phyloP scores from a whole-genome alignment of 1,140 invertebrate species.

The Berghia stephanieae region DNA sequence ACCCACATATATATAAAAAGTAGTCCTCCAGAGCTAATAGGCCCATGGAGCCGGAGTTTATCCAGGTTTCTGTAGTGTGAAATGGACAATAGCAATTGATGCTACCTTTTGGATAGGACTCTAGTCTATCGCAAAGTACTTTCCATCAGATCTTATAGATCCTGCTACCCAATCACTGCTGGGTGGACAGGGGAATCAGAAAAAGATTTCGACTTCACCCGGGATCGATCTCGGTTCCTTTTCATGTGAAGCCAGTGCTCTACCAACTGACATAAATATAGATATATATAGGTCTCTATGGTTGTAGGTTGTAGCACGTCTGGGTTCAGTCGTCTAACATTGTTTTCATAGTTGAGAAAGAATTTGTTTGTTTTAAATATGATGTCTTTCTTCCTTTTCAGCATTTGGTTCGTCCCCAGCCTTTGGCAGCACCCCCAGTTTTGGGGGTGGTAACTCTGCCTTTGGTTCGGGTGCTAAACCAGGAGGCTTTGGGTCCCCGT shows the following conservation, averaged over 20 bases:
- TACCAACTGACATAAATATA: neutral
- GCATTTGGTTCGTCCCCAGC: slow-evolving; percentile 7
- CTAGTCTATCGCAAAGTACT: too few species aligned
- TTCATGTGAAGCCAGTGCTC: neutral
- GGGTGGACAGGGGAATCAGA: too few species aligned
- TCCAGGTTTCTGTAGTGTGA: too few species aligned
- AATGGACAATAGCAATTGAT: too few species aligned
- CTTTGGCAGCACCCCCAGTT: slow-evolving; percentile 23
- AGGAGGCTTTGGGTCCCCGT: neutral
- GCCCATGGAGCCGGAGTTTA: too few species aligned
- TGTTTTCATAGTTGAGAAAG: neutral
- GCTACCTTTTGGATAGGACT: too few species aligned
- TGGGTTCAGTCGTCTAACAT: neutral
- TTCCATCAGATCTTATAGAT: too few species aligned
- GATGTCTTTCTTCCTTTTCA: neutral
- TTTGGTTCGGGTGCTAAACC: slow-evolving; percentile 35
- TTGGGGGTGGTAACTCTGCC: slow-evolving; percentile 31
- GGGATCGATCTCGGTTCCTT: neutral
- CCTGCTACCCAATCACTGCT: too few species aligned
- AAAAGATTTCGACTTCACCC: neutral
- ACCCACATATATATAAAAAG: too few species aligned
- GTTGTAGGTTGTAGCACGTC: neutral
- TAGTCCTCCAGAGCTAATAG: too few species aligned
- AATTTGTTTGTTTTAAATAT: neutral
- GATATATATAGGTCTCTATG: too few species aligned